Evolutionary conservation across 2,113 vertebrate genomes (phyloP).

Genomic region (Microcebus lehilahytsara): DNA sequence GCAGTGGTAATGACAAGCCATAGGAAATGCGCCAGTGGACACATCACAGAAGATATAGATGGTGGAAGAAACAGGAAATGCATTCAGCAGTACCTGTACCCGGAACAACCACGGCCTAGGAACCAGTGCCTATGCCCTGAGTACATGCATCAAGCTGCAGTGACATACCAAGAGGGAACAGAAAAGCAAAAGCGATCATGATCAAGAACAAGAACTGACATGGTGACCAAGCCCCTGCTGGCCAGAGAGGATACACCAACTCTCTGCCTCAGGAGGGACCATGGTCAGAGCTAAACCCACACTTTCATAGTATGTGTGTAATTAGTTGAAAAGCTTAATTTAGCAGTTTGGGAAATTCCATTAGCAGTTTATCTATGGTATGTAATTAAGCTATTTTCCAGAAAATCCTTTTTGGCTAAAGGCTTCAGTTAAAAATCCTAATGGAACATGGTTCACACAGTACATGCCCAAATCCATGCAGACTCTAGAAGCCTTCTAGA

Average conservation of each 20-base stretch:
- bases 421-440: not conserved
- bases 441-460: not conserved
- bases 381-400: conserved; percentile 59
- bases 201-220: not conserved
- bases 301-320: not conserved
- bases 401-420: conserved; percentile 44
- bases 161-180: not conserved
- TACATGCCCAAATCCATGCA: not conserved
- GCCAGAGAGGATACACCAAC: not conserved
- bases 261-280: not conserved
- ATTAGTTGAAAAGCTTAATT: conserved; percentile 56
- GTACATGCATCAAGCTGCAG: not conserved
- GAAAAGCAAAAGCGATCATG: not conserved
- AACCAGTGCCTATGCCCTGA: not conserved
- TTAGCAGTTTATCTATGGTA: conserved; percentile 43
- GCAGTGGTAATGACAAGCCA: not conserved
- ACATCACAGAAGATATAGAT: not conserved
- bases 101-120: not conserved
- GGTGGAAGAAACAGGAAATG: not conserved
- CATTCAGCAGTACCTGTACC: not conserved
- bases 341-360: conserved; percentile 46
- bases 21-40: not conserved
- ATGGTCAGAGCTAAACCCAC: not conserved
- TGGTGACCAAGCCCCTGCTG: fast-evolving
- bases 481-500: not conserved